Evolutionary conservation across 2,797 vertebrate species (phyloP), one percentile per base, ranked within the genome.

Genomic region (Psittacula echo): DNA sequence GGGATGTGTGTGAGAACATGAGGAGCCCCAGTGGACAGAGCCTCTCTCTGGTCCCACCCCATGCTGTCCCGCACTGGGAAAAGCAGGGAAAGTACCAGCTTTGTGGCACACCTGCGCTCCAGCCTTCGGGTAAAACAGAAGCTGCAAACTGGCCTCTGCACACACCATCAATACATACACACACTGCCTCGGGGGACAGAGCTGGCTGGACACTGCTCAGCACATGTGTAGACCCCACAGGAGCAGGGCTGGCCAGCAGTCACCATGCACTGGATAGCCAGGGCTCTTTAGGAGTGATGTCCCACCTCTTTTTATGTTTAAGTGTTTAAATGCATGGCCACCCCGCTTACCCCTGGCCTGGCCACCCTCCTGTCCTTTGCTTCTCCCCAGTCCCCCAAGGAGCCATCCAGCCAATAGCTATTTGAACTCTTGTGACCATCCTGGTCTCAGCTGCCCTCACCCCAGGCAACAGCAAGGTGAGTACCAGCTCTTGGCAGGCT

Each of bases 121-220:
- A 39, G 29, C 14, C 29, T 39, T 15, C 1, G 2, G 4, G 26
- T 9, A 11, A 1, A 1, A 41, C 62, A n/a, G 2, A n/a, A 29
- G n/a, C 3, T 1, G 29, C 13, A 21, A 11, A 30, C 15, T 3
- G 14, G 32, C 50, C 32, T 5, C 24, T 8, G 48, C 1, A 6
- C 44, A 11, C 0, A 1, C 8, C 5, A 1, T 2, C 10, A 9
- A 7, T 4, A 6, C 1, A 0, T 0, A 17, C 32, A 6, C 37
- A 30, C 29, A 1, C 5, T 11, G 27, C 22, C 18, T 34, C 2
- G 3, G 8, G 8, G 34, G 9, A 4, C 2, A 19, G 2, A 9
- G 23, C 54, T 7, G 2, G 39, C 32, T 4, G 2, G 18, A 18
- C 2, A 0, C n/a, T 37, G 44, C 32, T 29, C 73, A 13, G 32